Evolutionary conservation across 1,140 invertebrate genomes (phyloP), one percentile per base, ranked within the genome.

Genomic region (Drosophila obscura): DNA sequence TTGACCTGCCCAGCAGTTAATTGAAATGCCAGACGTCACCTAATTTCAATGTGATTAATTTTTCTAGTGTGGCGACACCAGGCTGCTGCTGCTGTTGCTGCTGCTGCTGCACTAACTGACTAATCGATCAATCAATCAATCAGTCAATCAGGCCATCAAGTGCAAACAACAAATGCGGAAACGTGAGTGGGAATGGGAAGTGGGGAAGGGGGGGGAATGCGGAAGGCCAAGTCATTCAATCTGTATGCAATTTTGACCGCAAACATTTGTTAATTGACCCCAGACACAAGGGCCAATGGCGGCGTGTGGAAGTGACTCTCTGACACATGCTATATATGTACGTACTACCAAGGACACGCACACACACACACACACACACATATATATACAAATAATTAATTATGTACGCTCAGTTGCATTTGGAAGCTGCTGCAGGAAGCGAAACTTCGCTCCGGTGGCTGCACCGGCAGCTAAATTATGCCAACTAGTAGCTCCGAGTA

Each of bases 181-280:
- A 19, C 19, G 15, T 43, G 63, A 53, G 9, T 39, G 31, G 28
- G 15, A 19, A 39, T 13, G 8, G 28, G 26, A 7, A 28, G 7
- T 7, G 28, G 8, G 7, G 28, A 8, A 8, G 1, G 28, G 7
- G 28, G 31, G 31, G 31, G 31, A 9, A 39, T 39, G 45, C 26
- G 56, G 56, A 48, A 16, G 44, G 24, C 60, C 51, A 77, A 78
- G 75, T 77, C 75, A 80, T 80, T 80, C 78, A 80, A 80, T 80
- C 78, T 80, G 75, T 78, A 80, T 80, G 71, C 75, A 80, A 80
- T 80, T 80, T 75, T 75, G 71, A 80, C 78, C 75, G 58, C 75
- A 80, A 80, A 80, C 78, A 80, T 80, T 80, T 78, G 78, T 75
- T 80, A 80, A 80, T 80, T 80, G 75, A 80, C 78, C 78, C 16